A percentile compares a stretch with the other conserved stretches of the same genome.
These are phyloP conservation scores for Mugil cephalus DNA, from an alignment of 2,113 vertebrate species.

Conservation along the genomic window DNA sequence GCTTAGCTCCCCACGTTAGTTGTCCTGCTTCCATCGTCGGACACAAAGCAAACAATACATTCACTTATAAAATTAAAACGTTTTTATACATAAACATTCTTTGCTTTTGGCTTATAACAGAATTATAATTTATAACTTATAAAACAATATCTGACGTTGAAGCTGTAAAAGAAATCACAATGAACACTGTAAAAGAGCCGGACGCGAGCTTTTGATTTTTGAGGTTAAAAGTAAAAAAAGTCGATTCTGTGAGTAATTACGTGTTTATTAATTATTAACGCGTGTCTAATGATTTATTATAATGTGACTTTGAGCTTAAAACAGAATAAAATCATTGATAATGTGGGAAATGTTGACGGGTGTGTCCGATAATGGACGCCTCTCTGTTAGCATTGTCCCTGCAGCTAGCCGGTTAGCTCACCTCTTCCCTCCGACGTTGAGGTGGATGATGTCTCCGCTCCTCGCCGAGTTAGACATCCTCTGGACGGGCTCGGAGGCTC, in stretches of 20 bases:
- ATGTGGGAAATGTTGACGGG: too few relatives aligned
- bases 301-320: not conserved
- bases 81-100: too few relatives aligned
- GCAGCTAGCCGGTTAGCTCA: slow-evolving; percentile 53
- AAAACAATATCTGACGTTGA: too few relatives aligned
- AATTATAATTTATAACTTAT: too few relatives aligned
- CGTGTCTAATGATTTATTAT: rapidly evolving
- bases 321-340: not conserved
- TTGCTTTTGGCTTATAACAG: too few relatives aligned
- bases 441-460: slow-evolving; percentile 86
- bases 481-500: not conserved
- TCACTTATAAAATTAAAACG: too few relatives aligned
- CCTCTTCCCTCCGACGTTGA: slow-evolving; percentile 88
- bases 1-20: too few relatives aligned
- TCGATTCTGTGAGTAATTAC: rapidly evolving
- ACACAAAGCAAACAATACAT: not conserved
- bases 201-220: too few relatives aligned
- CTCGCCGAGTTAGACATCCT: slow-evolving; percentile 61
- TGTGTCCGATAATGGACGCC: slow-evolving; percentile 15
- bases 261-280: not conserved
- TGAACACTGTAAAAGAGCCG: not conserved
- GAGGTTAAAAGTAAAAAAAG: rapidly evolving
- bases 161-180: not conserved
- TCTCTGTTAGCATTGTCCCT: not conserved
- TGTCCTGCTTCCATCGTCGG: slow-evolving; percentile 9